Percentiles rank a stretch among this genome's conserved stretches.
These are phyloP conservation scores for Microtus montanus DNA, from an alignment of 2,113 vertebrate genomes.

Conservation along the genomic window DNA sequence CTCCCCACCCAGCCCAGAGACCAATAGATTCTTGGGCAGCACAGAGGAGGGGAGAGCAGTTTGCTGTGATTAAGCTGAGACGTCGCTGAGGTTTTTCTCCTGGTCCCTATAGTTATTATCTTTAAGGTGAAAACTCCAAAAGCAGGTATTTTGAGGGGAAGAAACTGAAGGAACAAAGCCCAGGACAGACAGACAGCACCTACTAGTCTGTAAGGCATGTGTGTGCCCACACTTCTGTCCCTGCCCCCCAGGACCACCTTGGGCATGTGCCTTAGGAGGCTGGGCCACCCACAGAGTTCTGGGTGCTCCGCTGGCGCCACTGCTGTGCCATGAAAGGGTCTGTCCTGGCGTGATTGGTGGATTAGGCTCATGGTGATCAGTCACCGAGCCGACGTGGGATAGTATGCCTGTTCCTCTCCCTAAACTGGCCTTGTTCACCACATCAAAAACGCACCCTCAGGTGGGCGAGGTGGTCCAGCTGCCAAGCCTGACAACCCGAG, in stretches of 20 bases:
- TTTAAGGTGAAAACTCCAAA: not conserved
- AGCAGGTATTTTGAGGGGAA: not conserved
- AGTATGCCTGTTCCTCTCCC: fast-evolving
- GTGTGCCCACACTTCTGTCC: too few species aligned
- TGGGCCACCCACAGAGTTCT: fast-evolving
- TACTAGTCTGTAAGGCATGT: not conserved
- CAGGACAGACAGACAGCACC: not conserved
- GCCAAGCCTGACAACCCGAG: not conserved
- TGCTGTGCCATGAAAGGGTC: not conserved
- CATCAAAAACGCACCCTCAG: not conserved
- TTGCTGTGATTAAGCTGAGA: not conserved
- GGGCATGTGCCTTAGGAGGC: not conserved
- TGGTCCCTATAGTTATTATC: fast-evolving
- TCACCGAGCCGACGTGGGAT: not conserved
- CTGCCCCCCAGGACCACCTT: not conserved
- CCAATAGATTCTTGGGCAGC: not conserved
- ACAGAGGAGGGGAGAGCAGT: fast-evolving
- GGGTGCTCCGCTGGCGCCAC: not conserved
- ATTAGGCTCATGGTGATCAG: not conserved
- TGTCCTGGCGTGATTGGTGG: slow-evolving; percentile 27
- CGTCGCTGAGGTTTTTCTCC: not conserved
- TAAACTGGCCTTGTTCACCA: not conserved
- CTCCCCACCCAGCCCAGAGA: not conserved
- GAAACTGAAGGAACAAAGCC: not conserved
- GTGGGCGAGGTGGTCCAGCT: not conserved